Conservation (phyloP, 2,888 invertebrate species). For the Caenorhabditis plicata region DNA sequence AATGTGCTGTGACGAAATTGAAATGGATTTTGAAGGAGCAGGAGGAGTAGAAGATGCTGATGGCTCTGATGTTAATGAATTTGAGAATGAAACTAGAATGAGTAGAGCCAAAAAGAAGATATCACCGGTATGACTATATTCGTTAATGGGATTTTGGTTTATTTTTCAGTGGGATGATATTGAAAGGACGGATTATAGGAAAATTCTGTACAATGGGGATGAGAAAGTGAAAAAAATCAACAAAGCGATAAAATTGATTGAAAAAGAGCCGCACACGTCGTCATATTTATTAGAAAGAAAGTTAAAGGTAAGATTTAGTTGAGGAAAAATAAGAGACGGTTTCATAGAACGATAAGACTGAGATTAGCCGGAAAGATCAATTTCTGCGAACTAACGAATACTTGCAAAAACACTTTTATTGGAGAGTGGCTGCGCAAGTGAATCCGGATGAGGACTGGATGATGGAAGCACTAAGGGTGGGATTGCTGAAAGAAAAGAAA, state of each 20-base stretch:
- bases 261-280: constrained; percentile 4
- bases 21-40: neutral
- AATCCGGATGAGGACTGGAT: constrained; percentile 31
- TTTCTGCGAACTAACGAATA: constrained; percentile 25
- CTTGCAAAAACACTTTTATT: constrained; percentile 24
- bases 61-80: constrained; percentile 2
- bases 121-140: no score
- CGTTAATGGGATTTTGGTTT: no score
- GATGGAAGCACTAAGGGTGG: constrained; percentile 16
- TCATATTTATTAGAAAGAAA: constrained; percentile 3
- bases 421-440: constrained; percentile 23
- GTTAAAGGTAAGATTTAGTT: neutral
- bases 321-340: neutral
- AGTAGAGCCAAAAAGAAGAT: no score
- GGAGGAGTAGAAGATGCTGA: constrained; percentile 3
- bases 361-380: constrained; percentile 7
- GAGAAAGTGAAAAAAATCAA: constrained; percentile 7
- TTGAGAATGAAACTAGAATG: constrained; percentile 19
- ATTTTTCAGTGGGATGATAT: constrained; percentile 12
- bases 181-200: constrained; percentile 1
- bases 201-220: constrained; percentile 9
- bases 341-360: constrained; percentile 12
- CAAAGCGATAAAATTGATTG: constrained; percentile 4
- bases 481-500: constrained; percentile 20
- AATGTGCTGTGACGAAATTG: neutral